Evolutionary conservation across 2,113 vertebrate genomes (phyloP).

Genomic region (Microcebus jonahi): DNA sequence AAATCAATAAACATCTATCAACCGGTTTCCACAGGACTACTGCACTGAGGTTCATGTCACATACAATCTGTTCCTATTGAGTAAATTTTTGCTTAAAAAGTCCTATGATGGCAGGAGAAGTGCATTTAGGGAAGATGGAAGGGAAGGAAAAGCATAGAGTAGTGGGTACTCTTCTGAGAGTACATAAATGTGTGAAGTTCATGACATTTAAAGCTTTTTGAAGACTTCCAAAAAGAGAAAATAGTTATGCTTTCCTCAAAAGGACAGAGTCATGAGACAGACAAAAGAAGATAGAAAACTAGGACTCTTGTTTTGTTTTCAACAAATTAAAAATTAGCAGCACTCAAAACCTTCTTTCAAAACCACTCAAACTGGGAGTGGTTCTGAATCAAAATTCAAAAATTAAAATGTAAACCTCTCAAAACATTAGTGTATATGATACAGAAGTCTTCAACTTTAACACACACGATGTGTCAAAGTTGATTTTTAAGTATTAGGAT

Average conservation of each 20-base stretch:
- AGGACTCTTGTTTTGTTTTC: neutral
- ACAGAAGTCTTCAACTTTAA: slow-evolving; percentile 4
- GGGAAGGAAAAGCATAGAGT: neutral
- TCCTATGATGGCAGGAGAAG: neutral
- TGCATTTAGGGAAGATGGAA: neutral
- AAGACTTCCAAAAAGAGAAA: neutral
- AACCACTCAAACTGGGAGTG: neutral
- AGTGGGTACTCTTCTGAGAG: neutral
- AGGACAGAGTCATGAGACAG: neutral
- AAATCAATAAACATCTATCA: neutral
- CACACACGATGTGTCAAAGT: neutral
- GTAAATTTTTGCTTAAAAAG: neutral
- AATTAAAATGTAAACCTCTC: slow-evolving; percentile 19
- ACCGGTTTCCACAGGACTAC: neutral
- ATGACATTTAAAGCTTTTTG: slow-evolving; percentile 28
- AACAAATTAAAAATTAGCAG: slow-evolving; percentile 43
- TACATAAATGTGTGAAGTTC: neutral
- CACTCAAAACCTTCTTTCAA: slow-evolving; percentile 7
- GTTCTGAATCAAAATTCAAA: neutral
- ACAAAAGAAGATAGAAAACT: neutral
- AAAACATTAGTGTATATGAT: neutral
- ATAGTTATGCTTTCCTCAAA: neutral
- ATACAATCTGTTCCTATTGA: neutral
- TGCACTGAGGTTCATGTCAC: neutral
- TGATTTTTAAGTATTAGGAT: neutral